Evolutionary conservation across 1,140 invertebrate species (phyloP).

Genomic region (Dolichoris vasculosae): DNA sequence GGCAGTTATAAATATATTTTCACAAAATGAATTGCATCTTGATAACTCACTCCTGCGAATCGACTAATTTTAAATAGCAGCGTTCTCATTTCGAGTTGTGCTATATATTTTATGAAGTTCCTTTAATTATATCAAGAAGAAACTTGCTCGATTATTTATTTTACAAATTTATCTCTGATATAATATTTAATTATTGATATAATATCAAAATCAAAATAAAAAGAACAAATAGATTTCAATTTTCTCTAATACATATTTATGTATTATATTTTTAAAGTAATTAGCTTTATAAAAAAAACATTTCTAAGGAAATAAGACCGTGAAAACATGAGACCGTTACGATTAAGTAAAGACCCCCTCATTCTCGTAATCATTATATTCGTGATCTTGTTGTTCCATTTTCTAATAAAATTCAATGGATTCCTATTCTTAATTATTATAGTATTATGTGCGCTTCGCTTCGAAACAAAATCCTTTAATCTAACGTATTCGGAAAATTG

Average conservation of each 20-base stretch:
- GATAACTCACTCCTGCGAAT: background rate
- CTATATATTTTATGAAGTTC: no score
- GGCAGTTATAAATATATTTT: background rate
- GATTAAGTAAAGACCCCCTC: background rate
- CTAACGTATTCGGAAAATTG: background rate
- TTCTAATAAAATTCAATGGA: slow-evolving; percentile 6
- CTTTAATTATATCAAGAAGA: no score
- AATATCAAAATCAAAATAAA: no score
- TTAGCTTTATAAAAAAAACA: no score
- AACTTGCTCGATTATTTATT: no score
- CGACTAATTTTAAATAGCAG: no score
- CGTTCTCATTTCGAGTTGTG: no score
- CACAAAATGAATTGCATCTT: background rate
- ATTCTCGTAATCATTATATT: background rate
- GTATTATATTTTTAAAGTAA: no score
- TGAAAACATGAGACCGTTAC: background rate
- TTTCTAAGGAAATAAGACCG: background rate
- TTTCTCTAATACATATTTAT: no score
- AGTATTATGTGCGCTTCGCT: background rate
- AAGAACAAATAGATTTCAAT: background rate
- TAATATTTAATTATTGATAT: no score
- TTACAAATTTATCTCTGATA: no score
- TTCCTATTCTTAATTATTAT: background rate
- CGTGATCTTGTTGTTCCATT: background rate
- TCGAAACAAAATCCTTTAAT: background rate